Evolutionary conservation across 1,140 invertebrate genomes (phyloP).

Genomic region (Platyscapa corneri): DNA sequence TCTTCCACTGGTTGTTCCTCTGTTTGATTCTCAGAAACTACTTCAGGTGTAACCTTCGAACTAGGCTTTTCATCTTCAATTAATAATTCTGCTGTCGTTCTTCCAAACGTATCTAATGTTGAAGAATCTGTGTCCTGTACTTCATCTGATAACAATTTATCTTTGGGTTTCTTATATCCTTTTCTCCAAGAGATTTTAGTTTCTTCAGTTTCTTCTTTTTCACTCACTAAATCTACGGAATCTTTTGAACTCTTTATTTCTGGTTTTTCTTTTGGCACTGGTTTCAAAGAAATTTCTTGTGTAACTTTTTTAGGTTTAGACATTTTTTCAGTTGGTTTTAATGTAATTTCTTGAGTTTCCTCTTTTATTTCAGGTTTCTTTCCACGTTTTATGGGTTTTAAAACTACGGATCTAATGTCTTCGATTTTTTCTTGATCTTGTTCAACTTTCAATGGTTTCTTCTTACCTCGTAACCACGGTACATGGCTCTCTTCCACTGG

Average conservation of each 20-base stretch:
- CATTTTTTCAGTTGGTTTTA: no score
- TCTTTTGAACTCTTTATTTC: background rate
- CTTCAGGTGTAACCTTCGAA: background rate
- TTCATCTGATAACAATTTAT: slow-evolving; percentile 32
- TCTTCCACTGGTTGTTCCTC: background rate
- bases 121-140: background rate
- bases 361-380: no score
- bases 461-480: slow-evolving; percentile 65
- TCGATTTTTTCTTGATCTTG: slow-evolving; percentile 55
- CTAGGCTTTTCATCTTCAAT: background rate
- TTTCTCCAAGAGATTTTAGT: slow-evolving; percentile 70
- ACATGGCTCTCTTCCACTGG: background rate
- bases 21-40: background rate
- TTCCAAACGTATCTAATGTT: background rate
- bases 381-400: slow-evolving; percentile 38
- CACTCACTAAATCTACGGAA: background rate
- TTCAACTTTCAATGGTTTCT: slow-evolving; percentile 56
- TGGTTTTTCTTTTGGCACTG: background rate
- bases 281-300: background rate
- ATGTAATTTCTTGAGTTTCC: no score
- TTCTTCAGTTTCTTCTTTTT: slow-evolving; percentile 60
- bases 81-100: background rate
- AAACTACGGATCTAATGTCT: slow-evolving; percentile 59
- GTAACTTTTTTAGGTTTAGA: slow-evolving; percentile 44
- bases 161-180: slow-evolving; percentile 59